Conservation (phyloP, 30 jellyfish, hydroid and myxozoan species). For the Catostylus mosaicus region DNA sequence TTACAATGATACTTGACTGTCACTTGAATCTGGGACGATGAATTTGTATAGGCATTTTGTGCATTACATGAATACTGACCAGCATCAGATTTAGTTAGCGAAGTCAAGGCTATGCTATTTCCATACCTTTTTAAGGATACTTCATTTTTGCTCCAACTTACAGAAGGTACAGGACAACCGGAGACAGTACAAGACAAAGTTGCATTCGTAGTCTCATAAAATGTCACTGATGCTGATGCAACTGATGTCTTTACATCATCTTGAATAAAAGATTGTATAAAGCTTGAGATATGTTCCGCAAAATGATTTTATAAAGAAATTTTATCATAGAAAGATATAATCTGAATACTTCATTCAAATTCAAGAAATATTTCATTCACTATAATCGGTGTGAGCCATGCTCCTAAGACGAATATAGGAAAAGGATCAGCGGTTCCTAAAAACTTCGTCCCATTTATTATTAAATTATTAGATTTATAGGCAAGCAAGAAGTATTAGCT, state of each 20-base stretch:
- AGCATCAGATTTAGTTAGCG: background rate
- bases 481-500: no score
- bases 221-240: background rate
- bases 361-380: no score
- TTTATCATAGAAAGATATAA: background rate
- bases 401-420: background rate
- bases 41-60: background rate
- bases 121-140: background rate
- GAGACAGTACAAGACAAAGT: background rate
- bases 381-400: background rate
- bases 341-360: no score
- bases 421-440: background rate
- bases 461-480: no score
- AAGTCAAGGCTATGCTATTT: background rate
- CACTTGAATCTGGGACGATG: background rate
- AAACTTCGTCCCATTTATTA: background rate
- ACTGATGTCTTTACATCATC: conserved; percentile 1
- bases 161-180: background rate
- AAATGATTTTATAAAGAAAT: no score
- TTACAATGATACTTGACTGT: background rate
- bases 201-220: background rate
- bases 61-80: background rate
- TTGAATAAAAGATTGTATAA: background rate
- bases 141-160: background rate
- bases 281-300: no score